Conservation (phyloP, 2,113 vertebrate genomes). For the Callithrix jacchus region DNA sequence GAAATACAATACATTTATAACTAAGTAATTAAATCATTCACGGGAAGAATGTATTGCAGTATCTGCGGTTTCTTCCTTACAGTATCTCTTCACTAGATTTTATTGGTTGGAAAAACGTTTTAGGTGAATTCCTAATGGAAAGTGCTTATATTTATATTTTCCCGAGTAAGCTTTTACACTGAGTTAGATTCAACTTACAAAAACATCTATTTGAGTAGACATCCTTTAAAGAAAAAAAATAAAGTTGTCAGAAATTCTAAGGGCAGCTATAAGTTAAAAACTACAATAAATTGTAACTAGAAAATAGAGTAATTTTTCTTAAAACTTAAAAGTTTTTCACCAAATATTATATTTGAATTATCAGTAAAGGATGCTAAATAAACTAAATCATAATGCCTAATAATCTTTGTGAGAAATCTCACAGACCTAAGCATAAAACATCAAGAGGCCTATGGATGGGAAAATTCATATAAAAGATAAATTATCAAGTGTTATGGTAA, state of each 20-base stretch:
- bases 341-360: constrained; percentile 4
- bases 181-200: not conserved
- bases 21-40: constrained; percentile 9
- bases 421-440: not conserved
- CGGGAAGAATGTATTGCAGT: not conserved
- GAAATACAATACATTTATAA: not conserved
- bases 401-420: not conserved
- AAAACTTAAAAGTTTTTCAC: not conserved
- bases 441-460: not conserved
- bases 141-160: not conserved
- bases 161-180: not conserved
- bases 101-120: not conserved
- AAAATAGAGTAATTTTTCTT: not conserved
- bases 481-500: not conserved
- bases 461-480: constrained; percentile 38
- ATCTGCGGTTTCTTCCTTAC: not conserved
- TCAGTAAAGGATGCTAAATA: constrained; percentile 4
- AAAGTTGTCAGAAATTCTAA: not conserved
- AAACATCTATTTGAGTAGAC: not conserved
- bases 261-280: not conserved
- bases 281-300: not conserved
- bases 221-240: not conserved
- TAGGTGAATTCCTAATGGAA: not conserved
- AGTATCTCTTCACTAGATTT: constrained; percentile 12
- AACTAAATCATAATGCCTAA: not conserved